Evolutionary conservation across 2,888 invertebrate genomes (phyloP).

Genomic region (Microctonus hyperodae): DNA sequence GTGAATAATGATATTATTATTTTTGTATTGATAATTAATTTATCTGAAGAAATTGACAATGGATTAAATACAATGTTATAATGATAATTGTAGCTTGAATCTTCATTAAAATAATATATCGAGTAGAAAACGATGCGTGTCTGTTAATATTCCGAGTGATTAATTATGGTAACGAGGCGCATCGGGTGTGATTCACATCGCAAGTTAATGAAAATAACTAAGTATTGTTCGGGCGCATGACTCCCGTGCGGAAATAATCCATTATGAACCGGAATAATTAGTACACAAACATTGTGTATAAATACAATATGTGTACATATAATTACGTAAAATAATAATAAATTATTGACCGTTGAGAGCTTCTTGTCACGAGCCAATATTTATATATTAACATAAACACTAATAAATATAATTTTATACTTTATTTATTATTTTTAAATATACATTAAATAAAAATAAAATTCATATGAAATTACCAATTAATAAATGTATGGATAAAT

Average conservation of each 20-base stretch:
- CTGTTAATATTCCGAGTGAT: constrained; percentile 46
- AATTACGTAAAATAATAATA: constrained; percentile 55
- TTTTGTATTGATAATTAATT: background rate
- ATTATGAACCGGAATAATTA: constrained; percentile 58
- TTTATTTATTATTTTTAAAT: no score
- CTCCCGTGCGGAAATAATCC: constrained; percentile 55
- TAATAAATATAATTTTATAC: no score
- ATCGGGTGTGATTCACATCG: constrained; percentile 39
- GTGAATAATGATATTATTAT: background rate
- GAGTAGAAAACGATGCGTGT: constrained; percentile 43
- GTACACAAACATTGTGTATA: constrained; percentile 50
- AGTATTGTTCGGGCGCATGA: constrained; percentile 54
- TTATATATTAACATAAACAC: no score
- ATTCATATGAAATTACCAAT: no score
- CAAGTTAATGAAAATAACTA: constrained; percentile 54
- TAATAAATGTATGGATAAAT: no score
- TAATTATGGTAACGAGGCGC: constrained; percentile 44
- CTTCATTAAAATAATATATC: background rate
- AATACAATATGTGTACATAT: constrained; percentile 24
- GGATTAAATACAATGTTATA: background rate
- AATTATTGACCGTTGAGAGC: constrained; percentile 12
- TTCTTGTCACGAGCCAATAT: background rate
- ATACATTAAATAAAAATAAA: no score
- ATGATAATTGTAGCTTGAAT: background rate
- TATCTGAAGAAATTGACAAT: background rate